A percentile compares a stretch with the other conserved stretches of the same genome.
Conservation (phyloP, 1,140 invertebrate species). For the Galleria mellonella region DNA sequence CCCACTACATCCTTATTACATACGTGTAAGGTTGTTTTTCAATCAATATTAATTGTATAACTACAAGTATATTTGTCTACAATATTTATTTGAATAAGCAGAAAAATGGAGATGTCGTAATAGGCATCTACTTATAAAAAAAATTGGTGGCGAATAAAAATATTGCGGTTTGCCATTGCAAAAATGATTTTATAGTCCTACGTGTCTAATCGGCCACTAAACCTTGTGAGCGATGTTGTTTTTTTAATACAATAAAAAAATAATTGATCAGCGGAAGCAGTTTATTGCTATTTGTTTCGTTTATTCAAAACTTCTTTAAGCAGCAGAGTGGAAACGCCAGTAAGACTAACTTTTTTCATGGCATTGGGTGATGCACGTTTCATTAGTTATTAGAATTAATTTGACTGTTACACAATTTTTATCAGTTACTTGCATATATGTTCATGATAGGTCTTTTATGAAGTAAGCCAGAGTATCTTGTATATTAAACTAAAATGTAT, state of each 20-base stretch:
- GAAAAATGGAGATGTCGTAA: slow-evolving; percentile 2
- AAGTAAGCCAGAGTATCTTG: too few species aligned
- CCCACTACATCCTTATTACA: slow-evolving; percentile 9
- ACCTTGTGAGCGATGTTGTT: slow-evolving; percentile 25
- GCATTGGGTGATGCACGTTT: neutral
- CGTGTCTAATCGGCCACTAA: slow-evolving; percentile 39
- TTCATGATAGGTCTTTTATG: too few species aligned
- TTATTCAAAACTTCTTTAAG: slow-evolving; percentile 13
- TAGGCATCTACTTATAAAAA: neutral
- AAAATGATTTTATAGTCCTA: slow-evolving; percentile 24
- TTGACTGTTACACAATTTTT: too few species aligned
- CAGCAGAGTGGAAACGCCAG: slow-evolving; percentile 36
- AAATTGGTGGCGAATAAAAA: slow-evolving; percentile 4
- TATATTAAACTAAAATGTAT: too few species aligned
- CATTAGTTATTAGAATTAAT: neutral
- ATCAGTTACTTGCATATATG: too few species aligned
- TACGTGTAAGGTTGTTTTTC: slow-evolving; percentile 9
- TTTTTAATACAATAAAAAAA: slow-evolving; percentile 44
- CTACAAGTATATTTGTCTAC: too few species aligned
- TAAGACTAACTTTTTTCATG: slow-evolving; percentile 22
- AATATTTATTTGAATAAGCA: slow-evolving; percentile 3
- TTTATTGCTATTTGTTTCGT: slow-evolving; percentile 36
- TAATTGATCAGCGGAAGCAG: slow-evolving; percentile 56
- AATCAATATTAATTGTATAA: neutral
- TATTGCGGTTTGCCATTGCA: slow-evolving; percentile 20